Evolutionary conservation across 2,797 vertebrate species (phyloP), one percentile per base, ranked within the genome.

Genomic region (Semotilus atromaculatus): DNA sequence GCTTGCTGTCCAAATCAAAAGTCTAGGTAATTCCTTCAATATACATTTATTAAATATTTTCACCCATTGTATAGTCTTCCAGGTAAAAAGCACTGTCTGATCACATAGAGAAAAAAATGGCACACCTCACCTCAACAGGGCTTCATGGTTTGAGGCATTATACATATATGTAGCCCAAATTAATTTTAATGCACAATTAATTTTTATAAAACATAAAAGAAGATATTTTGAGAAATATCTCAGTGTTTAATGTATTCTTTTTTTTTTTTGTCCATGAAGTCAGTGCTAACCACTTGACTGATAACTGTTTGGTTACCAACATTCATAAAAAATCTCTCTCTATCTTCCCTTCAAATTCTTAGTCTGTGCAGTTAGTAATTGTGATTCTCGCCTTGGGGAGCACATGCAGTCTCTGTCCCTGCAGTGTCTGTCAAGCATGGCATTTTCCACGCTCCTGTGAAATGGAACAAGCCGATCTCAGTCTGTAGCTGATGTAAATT

Each of bases 401-500:
- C 26, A 3, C 71, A 26, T 73, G 26, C 18, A 73, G 8, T 45
- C 18, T n/a, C 43, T 45, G n/a, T 73, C 71, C 43, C 43, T 73
- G 43, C 48, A 29, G 71, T 73, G 71, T 73, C 31, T 58, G 48
- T 72, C 80, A 81, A 70, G 80, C 67, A 81, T 81, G 80, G n/a
- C 67, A 81, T 81, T 72, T 81, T 70, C 53, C 34, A 55, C 31
- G 13, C 64, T 80, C 51, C 80, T 72, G 48, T 71, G 67, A 81
- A 81, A 70, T 19, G 67, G 48, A 81, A 72, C 80, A 81, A 72
- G 51, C 51, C 4, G 18, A 81, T 81, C n/a, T 71, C 66, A 14
- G 23, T 81, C 67, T 81, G 67, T 43, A 60, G 48, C 80, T 45
- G 80, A 64, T 84, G 9, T 62, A 62, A 68, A 79, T 78, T 48